Percentiles rank a stretch among this genome's conserved stretches.
phyloP scores from a whole-genome alignment of 2,888 invertebrate species.

The Pecten maximus region DNA sequence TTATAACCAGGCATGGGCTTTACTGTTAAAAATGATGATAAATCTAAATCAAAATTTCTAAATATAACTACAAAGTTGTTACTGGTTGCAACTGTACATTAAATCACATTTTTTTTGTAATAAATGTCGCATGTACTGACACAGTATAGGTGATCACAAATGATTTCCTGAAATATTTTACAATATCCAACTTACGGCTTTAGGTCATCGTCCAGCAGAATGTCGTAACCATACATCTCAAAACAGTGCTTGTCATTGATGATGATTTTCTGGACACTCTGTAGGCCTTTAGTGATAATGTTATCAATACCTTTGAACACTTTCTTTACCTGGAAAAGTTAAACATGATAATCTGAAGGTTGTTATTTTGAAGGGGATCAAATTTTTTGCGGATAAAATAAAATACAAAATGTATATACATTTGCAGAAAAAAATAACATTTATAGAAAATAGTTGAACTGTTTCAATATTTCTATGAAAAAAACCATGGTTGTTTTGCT shows the following conservation, averaged over 20 bases:
- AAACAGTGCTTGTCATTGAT: conserved; percentile 86
- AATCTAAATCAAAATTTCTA: background rate
- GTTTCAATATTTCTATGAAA: no score
- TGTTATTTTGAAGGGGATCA: background rate
- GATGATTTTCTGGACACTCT: conserved; percentile 85
- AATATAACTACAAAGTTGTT: background rate
- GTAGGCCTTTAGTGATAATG: conserved; percentile 85
- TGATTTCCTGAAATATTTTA: background rate
- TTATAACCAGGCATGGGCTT: no score
- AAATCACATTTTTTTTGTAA: background rate
- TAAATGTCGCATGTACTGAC: background rate
- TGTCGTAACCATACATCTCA: conserved; percentile 87
- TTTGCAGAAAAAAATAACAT: no score
- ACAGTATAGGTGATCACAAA: background rate
- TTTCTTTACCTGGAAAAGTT: conserved; percentile 71
- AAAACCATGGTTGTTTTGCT: no score
- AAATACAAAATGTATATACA: no score
- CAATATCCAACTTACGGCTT: conserved; percentile 83
- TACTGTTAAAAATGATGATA: no score
- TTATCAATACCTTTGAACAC: conserved; percentile 84
- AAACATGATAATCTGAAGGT: background rate
- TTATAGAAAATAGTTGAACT: no score
- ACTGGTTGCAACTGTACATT: background rate
- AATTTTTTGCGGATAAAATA: no score
- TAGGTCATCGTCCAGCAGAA: conserved; percentile 85